Evolutionary conservation across 1,140 invertebrate genomes (phyloP).

Genomic region (Heliconius himera): DNA sequence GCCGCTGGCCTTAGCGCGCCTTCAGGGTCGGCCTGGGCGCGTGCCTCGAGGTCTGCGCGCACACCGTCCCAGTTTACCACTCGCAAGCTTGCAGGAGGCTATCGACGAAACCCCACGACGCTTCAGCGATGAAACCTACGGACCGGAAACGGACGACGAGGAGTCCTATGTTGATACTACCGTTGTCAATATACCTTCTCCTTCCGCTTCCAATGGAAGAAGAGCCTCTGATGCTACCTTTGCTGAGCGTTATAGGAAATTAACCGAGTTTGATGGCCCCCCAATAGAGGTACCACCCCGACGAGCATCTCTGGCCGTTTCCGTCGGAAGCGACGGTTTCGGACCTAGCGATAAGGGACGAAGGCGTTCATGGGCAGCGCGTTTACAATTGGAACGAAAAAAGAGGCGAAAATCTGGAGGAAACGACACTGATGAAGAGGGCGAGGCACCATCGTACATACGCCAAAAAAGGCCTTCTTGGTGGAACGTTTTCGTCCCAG

Average conservation of each 20-base stretch:
- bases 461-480: slow-evolving; percentile 90
- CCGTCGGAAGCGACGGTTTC: slow-evolving; percentile 79
- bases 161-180: slow-evolving; percentile 72
- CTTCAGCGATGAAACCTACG: slow-evolving; percentile 69
- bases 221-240: slow-evolving; percentile 73
- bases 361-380: slow-evolving; percentile 82
- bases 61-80: slow-evolving; percentile 68
- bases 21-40: slow-evolving; percentile 62
- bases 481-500: slow-evolving; percentile 92
- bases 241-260: slow-evolving; percentile 69
- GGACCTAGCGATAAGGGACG: slow-evolving; percentile 84
- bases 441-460: slow-evolving; percentile 78
- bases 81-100: slow-evolving; percentile 72
- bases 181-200: slow-evolving; percentile 57
- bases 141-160: slow-evolving; percentile 75
- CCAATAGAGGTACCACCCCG: slow-evolving; percentile 71
- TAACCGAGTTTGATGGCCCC: slow-evolving; percentile 81
- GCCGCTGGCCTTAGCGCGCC: slow-evolving; percentile 68
- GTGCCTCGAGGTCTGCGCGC: slow-evolving; percentile 57
- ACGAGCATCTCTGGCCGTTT: slow-evolving; percentile 88
- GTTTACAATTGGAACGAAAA: slow-evolving; percentile 75
- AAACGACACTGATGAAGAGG: slow-evolving; percentile 80
- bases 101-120: slow-evolving; percentile 72
- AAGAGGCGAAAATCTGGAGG: slow-evolving; percentile 77
- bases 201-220: slow-evolving; percentile 63